Percentiles rank a stretch among this genome's conserved stretches.
These are phyloP conservation scores for Cetonia aurata DNA, from an alignment of 2,888 invertebrate species.

Conservation along the genomic window DNA sequence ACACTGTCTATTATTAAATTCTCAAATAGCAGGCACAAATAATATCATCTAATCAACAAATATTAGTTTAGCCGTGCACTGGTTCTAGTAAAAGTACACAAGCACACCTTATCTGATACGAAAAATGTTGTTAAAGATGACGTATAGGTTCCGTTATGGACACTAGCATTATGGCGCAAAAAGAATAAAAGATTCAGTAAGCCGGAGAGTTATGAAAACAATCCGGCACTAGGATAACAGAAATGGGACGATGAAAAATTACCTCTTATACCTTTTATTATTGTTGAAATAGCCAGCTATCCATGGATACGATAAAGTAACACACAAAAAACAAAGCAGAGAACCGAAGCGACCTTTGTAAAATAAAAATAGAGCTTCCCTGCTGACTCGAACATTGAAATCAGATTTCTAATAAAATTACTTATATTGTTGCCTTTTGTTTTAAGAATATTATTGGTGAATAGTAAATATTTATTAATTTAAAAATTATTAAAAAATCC, in stretches of 20 bases:
- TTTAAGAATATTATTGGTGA: too few species aligned
- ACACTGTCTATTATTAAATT: too few species aligned
- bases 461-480: too few species aligned
- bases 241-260: slow-evolving; percentile 1
- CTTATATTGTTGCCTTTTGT: too few species aligned
- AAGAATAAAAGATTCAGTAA: slow-evolving; percentile 27
- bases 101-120: slow-evolving; percentile 14
- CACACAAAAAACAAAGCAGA: background rate
- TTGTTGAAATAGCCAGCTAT: slow-evolving; percentile 3
- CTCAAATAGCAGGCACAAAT: too few species aligned
- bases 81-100: background rate
- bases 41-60: background rate
- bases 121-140: slow-evolving; percentile 10
- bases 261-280: background rate
- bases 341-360: background rate
- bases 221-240: background rate
- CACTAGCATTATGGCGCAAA: slow-evolving; percentile 8
- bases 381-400: too few species aligned
- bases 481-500: too few species aligned
- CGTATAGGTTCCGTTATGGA: slow-evolving; percentile 10
- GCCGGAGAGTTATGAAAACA: background rate
- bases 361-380: too few species aligned
- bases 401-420: too few species aligned
- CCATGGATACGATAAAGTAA: slow-evolving; percentile 13
- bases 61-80: background rate